Evolutionary conservation across 2,797 vertebrate species (phyloP).

Genomic region (Poecilia picta): DNA sequence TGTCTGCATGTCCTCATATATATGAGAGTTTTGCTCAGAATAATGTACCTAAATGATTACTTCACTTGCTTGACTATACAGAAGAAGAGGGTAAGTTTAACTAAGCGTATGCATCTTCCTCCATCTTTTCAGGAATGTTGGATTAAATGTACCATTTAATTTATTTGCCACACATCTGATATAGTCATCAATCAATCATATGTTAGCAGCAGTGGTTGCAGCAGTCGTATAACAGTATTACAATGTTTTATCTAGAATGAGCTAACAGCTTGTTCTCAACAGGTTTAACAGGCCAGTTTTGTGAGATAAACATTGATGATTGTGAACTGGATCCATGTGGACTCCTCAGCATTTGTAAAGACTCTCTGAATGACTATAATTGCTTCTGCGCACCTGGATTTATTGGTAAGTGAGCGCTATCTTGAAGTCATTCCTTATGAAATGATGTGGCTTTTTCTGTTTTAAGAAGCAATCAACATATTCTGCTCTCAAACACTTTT

Average conservation of each 20-base stretch:
- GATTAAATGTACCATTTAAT: background rate
- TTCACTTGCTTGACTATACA: background rate
- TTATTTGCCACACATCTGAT: background rate
- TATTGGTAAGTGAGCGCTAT: conserved; percentile 76
- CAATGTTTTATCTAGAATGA: background rate
- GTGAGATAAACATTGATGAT: conserved; percentile 75
- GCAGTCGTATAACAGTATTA: background rate
- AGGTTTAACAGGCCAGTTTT: conserved; percentile 84
- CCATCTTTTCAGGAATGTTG: background rate
- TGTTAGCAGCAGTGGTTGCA: background rate
- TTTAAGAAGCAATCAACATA: conserved; percentile 22
- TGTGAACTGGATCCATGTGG: conserved; percentile 84
- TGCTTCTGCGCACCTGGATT: conserved; percentile 91
- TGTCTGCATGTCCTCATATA: background rate
- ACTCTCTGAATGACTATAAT: conserved; percentile 71
- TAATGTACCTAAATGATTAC: background rate
- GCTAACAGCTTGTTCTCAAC: conserved; percentile 11
- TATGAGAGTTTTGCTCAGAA: background rate
- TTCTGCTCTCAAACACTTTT: conserved; percentile 56
- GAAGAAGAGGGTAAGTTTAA: background rate
- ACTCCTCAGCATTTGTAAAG: conserved; percentile 82
- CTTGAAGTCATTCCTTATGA: conserved; percentile 33
- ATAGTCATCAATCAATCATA: background rate
- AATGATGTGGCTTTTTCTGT: conserved; percentile 32
- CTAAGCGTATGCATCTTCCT: background rate